phyloP scores from a whole-genome alignment of 2,888 invertebrate species.

The Pharmacophagus antenor region DNA sequence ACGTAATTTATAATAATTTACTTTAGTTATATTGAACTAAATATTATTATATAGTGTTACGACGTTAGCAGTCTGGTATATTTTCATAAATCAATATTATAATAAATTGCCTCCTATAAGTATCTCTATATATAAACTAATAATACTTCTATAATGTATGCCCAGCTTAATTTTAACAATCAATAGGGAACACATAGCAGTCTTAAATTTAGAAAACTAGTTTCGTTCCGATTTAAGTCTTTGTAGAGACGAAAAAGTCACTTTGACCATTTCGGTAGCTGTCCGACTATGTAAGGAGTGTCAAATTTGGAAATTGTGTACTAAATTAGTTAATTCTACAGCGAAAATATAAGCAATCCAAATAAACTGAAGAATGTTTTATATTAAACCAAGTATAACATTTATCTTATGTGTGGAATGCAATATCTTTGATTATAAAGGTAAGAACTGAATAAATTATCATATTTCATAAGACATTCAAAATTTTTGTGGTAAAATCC shows the following conservation, averaged over 20 bases:
- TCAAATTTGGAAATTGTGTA: no score
- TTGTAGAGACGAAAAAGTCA: constrained; percentile 4
- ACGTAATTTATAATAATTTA: neutral
- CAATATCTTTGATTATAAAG: no score
- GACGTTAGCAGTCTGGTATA: neutral
- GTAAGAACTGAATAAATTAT: no score
- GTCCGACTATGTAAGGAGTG: no score
- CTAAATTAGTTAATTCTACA: no score
- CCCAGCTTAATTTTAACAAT: constrained; percentile 4
- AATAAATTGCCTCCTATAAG: neutral
- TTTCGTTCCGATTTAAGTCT: constrained; percentile 1
- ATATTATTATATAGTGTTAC: no score
- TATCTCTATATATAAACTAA: neutral
- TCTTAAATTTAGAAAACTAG: constrained; percentile 21
- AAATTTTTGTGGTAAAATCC: neutral
- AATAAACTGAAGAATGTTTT: no score
- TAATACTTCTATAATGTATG: neutral
- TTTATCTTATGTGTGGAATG: no score
- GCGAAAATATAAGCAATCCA: no score
- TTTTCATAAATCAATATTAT: constrained; percentile 10
- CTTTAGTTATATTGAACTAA: neutral
- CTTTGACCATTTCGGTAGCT: no score
- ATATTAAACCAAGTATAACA: no score
- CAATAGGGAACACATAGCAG: constrained; percentile 21
- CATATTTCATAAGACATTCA: no score